Percentiles rank a stretch among this genome's conserved stretches.
These are phyloP conservation scores for Craterocephalus amniculus DNA, from an alignment of 2,797 vertebrate genomes.

Conservation along the genomic window DNA sequence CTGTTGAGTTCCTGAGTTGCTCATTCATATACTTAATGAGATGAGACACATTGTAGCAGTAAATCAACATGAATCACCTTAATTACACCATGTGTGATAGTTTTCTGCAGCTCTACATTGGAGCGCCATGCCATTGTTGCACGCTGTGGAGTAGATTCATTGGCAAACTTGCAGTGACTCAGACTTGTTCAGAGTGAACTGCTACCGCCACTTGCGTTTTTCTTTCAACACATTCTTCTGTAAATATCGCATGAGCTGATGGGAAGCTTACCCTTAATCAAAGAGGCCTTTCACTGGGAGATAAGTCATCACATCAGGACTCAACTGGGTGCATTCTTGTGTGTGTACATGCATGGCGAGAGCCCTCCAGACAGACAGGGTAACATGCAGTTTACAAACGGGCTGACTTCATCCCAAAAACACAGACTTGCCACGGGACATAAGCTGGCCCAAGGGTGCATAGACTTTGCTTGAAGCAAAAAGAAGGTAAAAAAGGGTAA, in stretches of 20 bases:
- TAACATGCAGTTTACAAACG: conserved; percentile 76
- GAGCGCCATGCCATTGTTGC: background rate
- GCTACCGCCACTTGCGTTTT: conserved; percentile 28
- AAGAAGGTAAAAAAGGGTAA: conserved; percentile 38
- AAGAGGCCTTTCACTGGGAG: conserved; percentile 55
- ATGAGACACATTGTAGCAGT: conserved; percentile 6
- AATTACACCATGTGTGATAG: conserved; percentile 10
- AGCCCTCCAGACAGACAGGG: conserved; percentile 52
- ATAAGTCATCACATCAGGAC: conserved; percentile 51
- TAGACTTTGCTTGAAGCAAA: conserved; percentile 36
- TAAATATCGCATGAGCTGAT: conserved; percentile 31
- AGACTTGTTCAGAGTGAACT: conserved; percentile 18
- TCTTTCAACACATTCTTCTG: conserved; percentile 22
- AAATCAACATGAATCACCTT: conserved; percentile 47
- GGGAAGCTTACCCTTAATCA: conserved; percentile 39
- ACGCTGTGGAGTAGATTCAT: conserved; percentile 3
- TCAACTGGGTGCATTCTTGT: conserved; percentile 26
- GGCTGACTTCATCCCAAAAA: conserved; percentile 62
- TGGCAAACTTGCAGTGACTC: conserved; percentile 23
- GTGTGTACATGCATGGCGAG: conserved; percentile 26
- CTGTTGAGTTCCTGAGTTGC: conserved; percentile 12
- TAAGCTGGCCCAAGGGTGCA: conserved; percentile 22
- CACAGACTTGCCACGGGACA: conserved; percentile 42
- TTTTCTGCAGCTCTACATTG: conserved; percentile 18
- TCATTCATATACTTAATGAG: conserved; percentile 35